Evolutionary conservation across 2,113 vertebrate species (phyloP), one percentile per base, ranked within the genome.

Genomic region (Riparia riparia): DNA sequence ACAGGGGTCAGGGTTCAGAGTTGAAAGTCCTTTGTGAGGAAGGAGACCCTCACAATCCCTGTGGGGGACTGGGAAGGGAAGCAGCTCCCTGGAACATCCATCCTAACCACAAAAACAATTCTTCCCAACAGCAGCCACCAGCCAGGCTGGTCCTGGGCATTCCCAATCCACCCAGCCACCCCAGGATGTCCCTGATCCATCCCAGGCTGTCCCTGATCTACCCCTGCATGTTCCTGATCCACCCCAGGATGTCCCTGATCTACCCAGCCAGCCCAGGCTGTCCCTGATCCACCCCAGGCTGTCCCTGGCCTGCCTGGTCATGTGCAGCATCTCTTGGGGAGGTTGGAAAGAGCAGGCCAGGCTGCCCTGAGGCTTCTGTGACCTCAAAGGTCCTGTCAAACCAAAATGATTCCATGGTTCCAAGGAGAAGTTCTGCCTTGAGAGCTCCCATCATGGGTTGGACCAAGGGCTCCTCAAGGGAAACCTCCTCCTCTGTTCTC

Each of bases 391-490:
- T 69, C 25, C n/a, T 61, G 37, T 13, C 78, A 60, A 34, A 54
- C 70, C 47, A 54, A 68, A 82, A 54, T 3, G 3, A 54, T 22
- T 54, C 79, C 53, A 20, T 12, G 39, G 39, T 17, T 82, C 69
- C 54, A 47, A 47, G 8, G 61, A 82, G 60, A 45, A 45, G 39
- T 9, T 39, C 25, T 47, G 16, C 61, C n/a, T 25, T 24, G 39
- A 76, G 56, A 54, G 22, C 34, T 42, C 54, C 42, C 34, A 63
- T 68, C 61, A 49, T 42, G 72, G 73, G 66, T 12, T 79, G 69
- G 92, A 86, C 78, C 90, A 95, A 91, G 87, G 29, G 64, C 64
- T 86, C 71, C 65, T 82, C 76, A 10, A 25, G 83, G 86, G 80
- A 89, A 72, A 45, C 68, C 24, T 32, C 28, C 2, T 4, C 49